Percentiles rank a stretch among this genome's conserved stretches.
phyloP scores from a whole-genome alignment of 2,888 invertebrate genomes.

The Athalia circularis region DNA sequence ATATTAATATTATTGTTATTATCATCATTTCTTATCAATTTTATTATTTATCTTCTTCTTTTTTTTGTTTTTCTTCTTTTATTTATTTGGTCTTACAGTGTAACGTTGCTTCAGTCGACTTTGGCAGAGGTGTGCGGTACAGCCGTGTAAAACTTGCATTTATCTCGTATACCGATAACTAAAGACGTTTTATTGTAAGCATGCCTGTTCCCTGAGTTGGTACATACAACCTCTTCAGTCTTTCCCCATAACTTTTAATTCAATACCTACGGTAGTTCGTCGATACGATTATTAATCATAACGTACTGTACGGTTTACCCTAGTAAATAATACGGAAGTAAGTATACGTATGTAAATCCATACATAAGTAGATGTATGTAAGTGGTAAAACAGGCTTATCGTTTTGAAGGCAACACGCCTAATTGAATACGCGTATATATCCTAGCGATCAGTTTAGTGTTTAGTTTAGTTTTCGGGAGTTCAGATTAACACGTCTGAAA shows the following conservation, averaged over 20 bases:
- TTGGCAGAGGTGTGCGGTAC: constrained; percentile 65
- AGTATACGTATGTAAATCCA: too few relatives aligned
- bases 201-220: constrained; percentile 70
- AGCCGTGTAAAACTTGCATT: constrained; percentile 33
- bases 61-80: constrained; percentile 48
- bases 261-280: constrained; percentile 50
- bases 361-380: constrained; percentile 16
- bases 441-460: constrained; percentile 30
- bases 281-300: constrained; percentile 52
- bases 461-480: constrained; percentile 7
- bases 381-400: constrained; percentile 41
- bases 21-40: neutral
- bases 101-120: constrained; percentile 68
- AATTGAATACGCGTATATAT: constrained; percentile 17
- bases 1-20: neutral
- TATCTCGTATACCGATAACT: constrained; percentile 14
- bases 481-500: neutral
- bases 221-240: constrained; percentile 70
- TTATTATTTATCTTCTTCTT: constrained; percentile 9
- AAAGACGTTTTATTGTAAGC: constrained; percentile 58
- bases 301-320: too few relatives aligned
- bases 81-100: constrained; percentile 65
- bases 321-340: too few relatives aligned
- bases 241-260: constrained; percentile 58
- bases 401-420: constrained; percentile 19